Base-by-base conservation (phyloP, 1,140 invertebrate genomes). In the Melipona quadrifasciata region DNA sequence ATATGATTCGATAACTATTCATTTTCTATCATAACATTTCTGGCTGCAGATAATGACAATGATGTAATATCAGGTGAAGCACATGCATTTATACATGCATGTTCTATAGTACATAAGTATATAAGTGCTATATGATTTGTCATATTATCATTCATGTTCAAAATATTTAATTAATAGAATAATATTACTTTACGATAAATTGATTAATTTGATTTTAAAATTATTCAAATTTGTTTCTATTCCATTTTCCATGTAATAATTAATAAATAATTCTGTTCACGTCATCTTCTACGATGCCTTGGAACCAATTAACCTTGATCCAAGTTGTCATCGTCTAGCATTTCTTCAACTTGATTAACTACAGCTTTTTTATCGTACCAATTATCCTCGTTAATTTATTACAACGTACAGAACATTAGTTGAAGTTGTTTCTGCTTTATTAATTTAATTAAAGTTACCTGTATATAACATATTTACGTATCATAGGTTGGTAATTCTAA, bases 301-400 rank as follows among this genome's bases (percentile, higher is more conserved):
- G 47, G 17, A 55, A 4, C 51, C 21, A 57, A 79, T 70, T 58
- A 57, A 39, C 78, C 78, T 80, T 80, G 27, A 71, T 80, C 39
- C 31, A 57, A 70, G 31, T 39, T 71, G 14, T n/a, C 27, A 27
- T 39, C 11, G 8, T 47, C 64, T 14, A 16, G 8, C 51, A 31
- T 68, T 71, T 55, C 51, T 47, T 73, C 31, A 51, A 53, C 47
- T 53, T 27, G 21, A 74, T 74, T 21, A 74, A 74, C 3, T 14
- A 55, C 8, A 16, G 14, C 51, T 80, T 80, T 47, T 80, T 80
- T 71, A 53, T 19, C 65, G 19, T 51, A 0, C 12, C 53, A 55
- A 47, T 67, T 21, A 21, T 12, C 53, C 5, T 71, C 1, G 53
- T 57, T 34, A 27, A 31, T 51, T 21, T 14, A 31, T 21, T 12